These are phyloP conservation scores for Kryptolebias ocellatus DNA, from an alignment of 2,797 vertebrate genomes.

Conservation along the genomic window DNA sequence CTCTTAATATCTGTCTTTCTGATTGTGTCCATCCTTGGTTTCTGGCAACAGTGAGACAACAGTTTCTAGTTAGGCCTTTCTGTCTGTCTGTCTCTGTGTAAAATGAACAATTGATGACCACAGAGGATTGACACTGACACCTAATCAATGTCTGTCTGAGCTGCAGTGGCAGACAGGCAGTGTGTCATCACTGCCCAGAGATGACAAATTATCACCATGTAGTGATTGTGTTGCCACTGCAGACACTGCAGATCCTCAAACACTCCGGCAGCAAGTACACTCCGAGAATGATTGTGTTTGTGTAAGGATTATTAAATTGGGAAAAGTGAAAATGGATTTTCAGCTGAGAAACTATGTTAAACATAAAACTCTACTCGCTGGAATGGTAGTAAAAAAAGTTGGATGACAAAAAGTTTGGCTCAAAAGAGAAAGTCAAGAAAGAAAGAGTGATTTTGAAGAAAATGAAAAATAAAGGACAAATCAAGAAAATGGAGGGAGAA, in stretches of 20 bases:
- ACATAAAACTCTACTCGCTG: neutral
- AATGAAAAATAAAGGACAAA: constrained; percentile 1
- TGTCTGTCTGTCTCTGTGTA: constrained; percentile 24
- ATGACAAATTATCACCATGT: constrained; percentile 61
- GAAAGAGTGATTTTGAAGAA: neutral
- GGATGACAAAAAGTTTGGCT: neutral
- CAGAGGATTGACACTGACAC: constrained; percentile 51
- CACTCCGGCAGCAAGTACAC: constrained; percentile 1
- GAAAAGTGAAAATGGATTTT: constrained; percentile 1
- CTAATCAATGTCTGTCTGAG: constrained; percentile 65
- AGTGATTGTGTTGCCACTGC: constrained; percentile 33
- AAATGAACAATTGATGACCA: constrained; percentile 45
- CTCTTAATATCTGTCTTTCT: neutral
- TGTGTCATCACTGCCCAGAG: constrained; percentile 44
- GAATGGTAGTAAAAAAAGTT: neutral
- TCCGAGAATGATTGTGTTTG: neutral
- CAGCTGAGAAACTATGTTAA: neutral
- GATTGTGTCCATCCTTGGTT: constrained; percentile 6
- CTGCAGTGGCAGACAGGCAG: constrained; percentile 38
- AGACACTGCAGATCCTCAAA: constrained; percentile 24
- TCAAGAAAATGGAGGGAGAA: too few species aligned
- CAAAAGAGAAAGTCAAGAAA: constrained; percentile 1
- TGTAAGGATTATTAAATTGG: neutral
- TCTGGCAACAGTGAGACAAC: constrained; percentile 15
- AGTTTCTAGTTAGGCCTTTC: constrained; percentile 25